phyloP scores from a whole-genome alignment of 2,113 vertebrate genomes.

The Bombycilla garrulus region DNA sequence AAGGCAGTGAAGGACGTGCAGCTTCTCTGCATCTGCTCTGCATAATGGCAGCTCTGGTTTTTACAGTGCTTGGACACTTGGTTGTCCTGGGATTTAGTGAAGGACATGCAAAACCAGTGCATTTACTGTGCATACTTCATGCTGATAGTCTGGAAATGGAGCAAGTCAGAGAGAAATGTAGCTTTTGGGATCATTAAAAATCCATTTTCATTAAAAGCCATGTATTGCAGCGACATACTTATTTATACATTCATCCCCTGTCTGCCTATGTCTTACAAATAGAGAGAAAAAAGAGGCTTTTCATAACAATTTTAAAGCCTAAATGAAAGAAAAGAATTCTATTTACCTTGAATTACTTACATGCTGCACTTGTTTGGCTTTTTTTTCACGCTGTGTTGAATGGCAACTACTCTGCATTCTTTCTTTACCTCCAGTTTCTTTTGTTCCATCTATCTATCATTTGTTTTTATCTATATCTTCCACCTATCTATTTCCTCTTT shows the following conservation, averaged over 20 bases:
- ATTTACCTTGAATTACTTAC: conserved; percentile 21
- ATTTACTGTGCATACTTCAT: neutral
- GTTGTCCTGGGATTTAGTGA: conserved; percentile 14
- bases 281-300: conserved; percentile 18
- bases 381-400: neutral
- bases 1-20: neutral
- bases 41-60: neutral
- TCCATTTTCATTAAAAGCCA: conserved; percentile 53
- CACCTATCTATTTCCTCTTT: conserved; percentile 39
- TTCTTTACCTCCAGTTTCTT: conserved; percentile 26
- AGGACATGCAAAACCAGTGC: conserved; percentile 4
- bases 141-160: conserved; percentile 21
- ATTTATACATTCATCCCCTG: conserved; percentile 10
- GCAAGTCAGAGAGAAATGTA: conserved; percentile 6
- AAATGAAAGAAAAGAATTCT: conserved; percentile 40
- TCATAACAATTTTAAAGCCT: conserved; percentile 30
- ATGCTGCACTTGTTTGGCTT: neutral
- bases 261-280: conserved; percentile 15
- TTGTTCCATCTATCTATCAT: conserved; percentile 23
- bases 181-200: conserved; percentile 32
- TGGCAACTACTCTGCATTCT: conserved; percentile 53
- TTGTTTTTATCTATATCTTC: conserved; percentile 58
- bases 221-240: neutral
- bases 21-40: neutral
- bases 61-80: neutral